Base-by-base conservation (phyloP, 1,140 invertebrate genomes). In the Idris sp. region DNA sequence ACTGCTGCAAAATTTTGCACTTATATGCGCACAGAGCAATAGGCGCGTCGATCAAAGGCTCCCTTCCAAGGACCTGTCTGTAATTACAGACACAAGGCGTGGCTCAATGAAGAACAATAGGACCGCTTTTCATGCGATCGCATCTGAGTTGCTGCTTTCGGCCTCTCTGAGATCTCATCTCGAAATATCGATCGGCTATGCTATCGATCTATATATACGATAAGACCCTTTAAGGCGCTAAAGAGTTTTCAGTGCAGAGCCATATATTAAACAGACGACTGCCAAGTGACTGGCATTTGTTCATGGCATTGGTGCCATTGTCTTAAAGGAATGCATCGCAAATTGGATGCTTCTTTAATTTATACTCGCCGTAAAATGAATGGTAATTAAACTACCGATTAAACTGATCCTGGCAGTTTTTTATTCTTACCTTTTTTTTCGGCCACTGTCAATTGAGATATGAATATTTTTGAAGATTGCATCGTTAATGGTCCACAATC, bases 71-170 rank as follows among this genome's bases (percentile, higher is more conserved):
- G 81, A 84, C 81, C 79, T 86, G 85, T 81, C 85, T 84, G 82
- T 87, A 87, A 87, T 87, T 87, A 87, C 85, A 85, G 85, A 82
- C 84, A 84, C 82, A 80, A 87, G 85, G 85, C 84, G 85, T 87
- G 85, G 85, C 79, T 43, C 76, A 64, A 68, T 73, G 77, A 84
- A 85, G 85, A 86, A 87, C 84, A 87, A 86, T 86, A 83, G 84
- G 58, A 79, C 84, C 84, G 82, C 83, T 83, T 76, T 74, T 74
- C 73, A 65, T 77, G 48, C 77, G 80, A 83, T 84, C 78, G 71
- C 76, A 86, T 85, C 84, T 79, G 48, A 69, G 74, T 81, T 46
- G 80, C 68, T 67, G 71, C 80, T 82, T 83, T 81, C 80, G 80
- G 78, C 77, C 78, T 74, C 72, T 78, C 75, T 77, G 64, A 71